Percentiles rank a stretch among this genome's conserved stretches.
Evolutionary conservation across 2,888 invertebrate genomes (phyloP).

Genomic region (Polylopha cassiicola): DNA sequence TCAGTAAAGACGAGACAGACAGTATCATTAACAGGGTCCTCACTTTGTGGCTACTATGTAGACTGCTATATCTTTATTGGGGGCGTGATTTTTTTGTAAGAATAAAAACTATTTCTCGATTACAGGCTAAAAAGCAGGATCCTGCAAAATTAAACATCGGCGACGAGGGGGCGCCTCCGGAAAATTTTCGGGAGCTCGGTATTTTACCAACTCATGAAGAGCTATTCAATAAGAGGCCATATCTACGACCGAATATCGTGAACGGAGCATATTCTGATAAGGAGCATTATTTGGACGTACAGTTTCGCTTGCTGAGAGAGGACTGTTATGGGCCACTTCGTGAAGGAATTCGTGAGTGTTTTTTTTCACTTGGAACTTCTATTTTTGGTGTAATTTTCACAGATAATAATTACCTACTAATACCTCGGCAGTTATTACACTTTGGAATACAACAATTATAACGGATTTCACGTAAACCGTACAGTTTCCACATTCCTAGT

Average conservation of each 20-base stretch:
- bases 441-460: too few relatives aligned
- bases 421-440: too few relatives aligned
- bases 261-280: constrained; percentile 79
- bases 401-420: too few relatives aligned
- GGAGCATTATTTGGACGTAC: constrained; percentile 86
- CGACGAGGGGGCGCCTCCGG: constrained; percentile 42
- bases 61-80: too few relatives aligned
- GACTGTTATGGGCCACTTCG: constrained; percentile 87
- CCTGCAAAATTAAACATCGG: constrained; percentile 3
- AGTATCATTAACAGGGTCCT: too few relatives aligned
- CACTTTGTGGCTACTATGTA: too few relatives aligned
- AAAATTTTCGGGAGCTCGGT: constrained; percentile 51
- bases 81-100: too few relatives aligned
- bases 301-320: constrained; percentile 85
- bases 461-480: too few relatives aligned
- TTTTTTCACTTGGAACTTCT: too few relatives aligned
- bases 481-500: too few relatives aligned
- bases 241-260: constrained; percentile 71
- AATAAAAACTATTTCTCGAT: neutral
- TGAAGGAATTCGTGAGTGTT: constrained; percentile 73
- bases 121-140: neutral
- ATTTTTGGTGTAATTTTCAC: too few relatives aligned
- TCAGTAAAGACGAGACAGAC: too few relatives aligned
- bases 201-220: constrained; percentile 50
- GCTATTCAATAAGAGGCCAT: constrained; percentile 42